phyloP scores from a whole-genome alignment of 1,140 invertebrate genomes.

The Drepana arcuata region DNA sequence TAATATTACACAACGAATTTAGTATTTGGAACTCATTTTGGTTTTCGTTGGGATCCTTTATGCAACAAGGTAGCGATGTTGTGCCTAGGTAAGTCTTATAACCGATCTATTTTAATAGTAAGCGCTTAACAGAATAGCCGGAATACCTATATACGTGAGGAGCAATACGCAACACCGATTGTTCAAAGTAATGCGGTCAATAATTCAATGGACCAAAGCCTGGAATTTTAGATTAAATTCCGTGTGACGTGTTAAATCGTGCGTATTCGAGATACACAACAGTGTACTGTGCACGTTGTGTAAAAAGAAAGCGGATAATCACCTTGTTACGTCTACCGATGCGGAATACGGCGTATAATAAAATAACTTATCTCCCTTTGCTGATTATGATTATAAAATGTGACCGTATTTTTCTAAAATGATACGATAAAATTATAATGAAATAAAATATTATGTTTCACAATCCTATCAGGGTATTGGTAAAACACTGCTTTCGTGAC shows the following conservation, averaged over 20 bases:
- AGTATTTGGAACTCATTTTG: slow-evolving; percentile 78
- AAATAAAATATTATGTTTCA: no score
- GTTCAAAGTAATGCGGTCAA: slow-evolving; percentile 32
- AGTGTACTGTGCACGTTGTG: slow-evolving; percentile 17
- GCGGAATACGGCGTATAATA: slow-evolving; percentile 14
- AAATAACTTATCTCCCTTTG: slow-evolving; percentile 14
- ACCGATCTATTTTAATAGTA: slow-evolving; percentile 1
- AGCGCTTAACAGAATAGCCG: no score
- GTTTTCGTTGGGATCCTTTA: slow-evolving; percentile 94
- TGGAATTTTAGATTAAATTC: slow-evolving; percentile 37
- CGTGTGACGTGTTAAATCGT: slow-evolving; percentile 30
- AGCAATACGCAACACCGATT: no score
- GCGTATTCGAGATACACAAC: slow-evolving; percentile 16
- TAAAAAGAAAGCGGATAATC: slow-evolving; percentile 22
- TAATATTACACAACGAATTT: slow-evolving; percentile 60
- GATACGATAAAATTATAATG: no score
- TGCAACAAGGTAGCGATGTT: slow-evolving; percentile 94
- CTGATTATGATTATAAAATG: slow-evolving; percentile 8
- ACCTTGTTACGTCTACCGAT: slow-evolving; percentile 27
- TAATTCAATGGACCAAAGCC: slow-evolving; percentile 16
- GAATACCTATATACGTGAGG: no score
- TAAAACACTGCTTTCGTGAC: no score
- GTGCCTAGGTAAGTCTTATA: slow-evolving; percentile 78
- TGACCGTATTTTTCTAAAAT: no score
- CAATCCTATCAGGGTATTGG: no score